Evolutionary conservation across 2,797 vertebrate genomes (phyloP), one percentile per base, ranked within the genome.

Genomic region (Melanogrammus aeglefinus): DNA sequence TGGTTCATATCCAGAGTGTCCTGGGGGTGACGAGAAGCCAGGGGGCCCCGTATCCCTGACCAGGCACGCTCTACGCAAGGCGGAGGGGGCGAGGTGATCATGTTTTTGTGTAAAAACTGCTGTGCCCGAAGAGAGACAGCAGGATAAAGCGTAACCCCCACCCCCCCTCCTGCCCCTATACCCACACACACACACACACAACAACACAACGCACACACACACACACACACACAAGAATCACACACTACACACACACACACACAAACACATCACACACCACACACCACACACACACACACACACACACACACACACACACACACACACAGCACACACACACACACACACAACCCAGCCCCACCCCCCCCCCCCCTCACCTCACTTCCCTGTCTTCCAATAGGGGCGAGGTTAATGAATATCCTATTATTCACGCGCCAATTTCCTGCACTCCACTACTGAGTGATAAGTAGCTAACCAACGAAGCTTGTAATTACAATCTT

Each of bases 401-500:
- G 96, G 95, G 96, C 98, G 93, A 95, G 97, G 97, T 97, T 99
- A 99, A 99, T 99, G 96, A 99, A 99, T n/a, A 99, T 96, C 95
- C 95, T 96, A 96, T 96, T 97, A n/a, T n/a, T 96, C 95, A 96
- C 95, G 96, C 95, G 96, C 96, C 95, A 96, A 97, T 96, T 97
- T 97, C 95, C 96, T 93, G 95, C 95, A 96, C 96, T 97, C 96
- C 95, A 97, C 96, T 94, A 94, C 96, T 96, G 96, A 97, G 96
- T 98, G 96, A 97, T 99, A 98, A 98, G 97, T 98, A 97, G 97
- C 97, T 96, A 98, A 97, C 96, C 96, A 97, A 97, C 96, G 96
- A 97, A 98, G 96, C 97, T 95, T 98, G 97, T 98, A 98, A 98
- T 98, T 98, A 98, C 97, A 97, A 97, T 98, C 97, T 97, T 97